phyloP scores from a whole-genome alignment of 2,888 invertebrate species.

The Euzophera pinguis region DNA sequence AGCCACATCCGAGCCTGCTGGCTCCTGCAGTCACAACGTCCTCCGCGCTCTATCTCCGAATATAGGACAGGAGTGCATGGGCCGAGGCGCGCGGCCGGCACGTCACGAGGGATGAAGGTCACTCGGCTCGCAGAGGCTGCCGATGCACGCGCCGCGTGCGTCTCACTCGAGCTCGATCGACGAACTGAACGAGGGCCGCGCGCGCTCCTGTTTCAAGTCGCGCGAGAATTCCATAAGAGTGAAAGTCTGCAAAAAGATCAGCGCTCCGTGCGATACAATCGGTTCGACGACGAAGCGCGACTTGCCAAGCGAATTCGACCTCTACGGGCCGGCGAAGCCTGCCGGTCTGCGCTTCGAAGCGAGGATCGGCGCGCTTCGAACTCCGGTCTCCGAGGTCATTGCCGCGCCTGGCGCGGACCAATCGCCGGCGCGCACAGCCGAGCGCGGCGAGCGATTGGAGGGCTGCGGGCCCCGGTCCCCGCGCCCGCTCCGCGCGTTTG shows the following conservation, averaged over 20 bases:
- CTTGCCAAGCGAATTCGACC: slow-evolving; percentile 72
- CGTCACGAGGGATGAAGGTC: slow-evolving; percentile 74
- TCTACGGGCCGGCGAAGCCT: slow-evolving; percentile 71
- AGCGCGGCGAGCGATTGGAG: slow-evolving; percentile 68
- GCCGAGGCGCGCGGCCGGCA: slow-evolving; percentile 53
- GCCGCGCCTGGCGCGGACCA: slow-evolving; percentile 82
- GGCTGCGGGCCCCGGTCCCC: slow-evolving; percentile 61
- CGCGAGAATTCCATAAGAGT: slow-evolving; percentile 74
- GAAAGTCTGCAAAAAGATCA: slow-evolving; percentile 81
- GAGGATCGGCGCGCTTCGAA: slow-evolving; percentile 89
- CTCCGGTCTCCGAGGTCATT: slow-evolving; percentile 91
- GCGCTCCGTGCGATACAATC: slow-evolving; percentile 75
- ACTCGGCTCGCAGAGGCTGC: slow-evolving; percentile 44
- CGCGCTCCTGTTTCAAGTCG: slow-evolving; percentile 64
- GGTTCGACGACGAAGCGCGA: slow-evolving; percentile 52
- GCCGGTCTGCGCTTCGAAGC: slow-evolving; percentile 72
- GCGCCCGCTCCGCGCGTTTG: slow-evolving; percentile 54
- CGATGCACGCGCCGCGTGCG: slow-evolving; percentile 71
- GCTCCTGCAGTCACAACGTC: slow-evolving; percentile 41
- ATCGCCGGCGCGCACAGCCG: slow-evolving; percentile 71
- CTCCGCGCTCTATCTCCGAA: slow-evolving; percentile 51
- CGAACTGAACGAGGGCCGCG: slow-evolving; percentile 74
- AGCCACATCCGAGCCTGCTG: slow-evolving; percentile 58
- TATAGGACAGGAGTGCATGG: slow-evolving; percentile 67
- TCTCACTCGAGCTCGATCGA: slow-evolving; percentile 79